phyloP scores from a whole-genome alignment of 2,113 vertebrate genomes.

The Aix galericulata region DNA sequence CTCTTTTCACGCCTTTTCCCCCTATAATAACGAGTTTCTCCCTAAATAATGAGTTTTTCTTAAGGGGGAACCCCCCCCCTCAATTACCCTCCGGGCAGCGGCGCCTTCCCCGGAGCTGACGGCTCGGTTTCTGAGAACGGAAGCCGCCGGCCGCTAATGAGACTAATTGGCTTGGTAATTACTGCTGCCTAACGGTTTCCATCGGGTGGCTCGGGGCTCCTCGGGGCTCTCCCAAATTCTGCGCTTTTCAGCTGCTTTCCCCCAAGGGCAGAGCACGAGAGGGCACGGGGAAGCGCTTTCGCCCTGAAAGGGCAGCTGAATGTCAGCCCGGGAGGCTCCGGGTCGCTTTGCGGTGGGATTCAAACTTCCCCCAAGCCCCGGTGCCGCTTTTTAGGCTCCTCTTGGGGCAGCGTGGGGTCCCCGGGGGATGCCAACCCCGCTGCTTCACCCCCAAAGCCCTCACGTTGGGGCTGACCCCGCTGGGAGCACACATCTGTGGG shows the following conservation, averaged over 20 bases:
- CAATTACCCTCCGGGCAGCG: fast-evolving
- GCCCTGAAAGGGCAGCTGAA: background rate
- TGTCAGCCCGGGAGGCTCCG: background rate
- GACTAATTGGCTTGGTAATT: background rate
- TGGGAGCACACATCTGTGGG: background rate
- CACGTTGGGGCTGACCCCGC: background rate
- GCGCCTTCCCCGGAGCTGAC: fast-evolving
- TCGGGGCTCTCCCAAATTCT: fast-evolving
- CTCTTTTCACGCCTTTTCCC: fast-evolving
- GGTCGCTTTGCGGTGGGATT: background rate
- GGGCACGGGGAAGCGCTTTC: fast-evolving
- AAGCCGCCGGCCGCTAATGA: fast-evolving
- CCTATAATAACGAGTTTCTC: too few species aligned
- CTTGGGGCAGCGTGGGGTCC: fast-evolving
- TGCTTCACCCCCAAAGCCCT: fast-evolving
- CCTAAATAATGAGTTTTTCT: too few species aligned
- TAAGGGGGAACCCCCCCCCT: fast-evolving
- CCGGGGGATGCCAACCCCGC: fast-evolving
- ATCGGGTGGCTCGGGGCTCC: fast-evolving
- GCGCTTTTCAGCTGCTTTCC: background rate
- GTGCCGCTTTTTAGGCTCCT: fast-evolving
- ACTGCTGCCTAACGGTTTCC: fast-evolving
- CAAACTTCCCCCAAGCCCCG: fast-evolving
- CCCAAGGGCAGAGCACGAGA: background rate
- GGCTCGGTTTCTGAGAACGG: fast-evolving